Evolutionary conservation across 1,140 invertebrate genomes (phyloP), one percentile per base, ranked within the genome.

Genomic region (Penaeus indicus): DNA sequence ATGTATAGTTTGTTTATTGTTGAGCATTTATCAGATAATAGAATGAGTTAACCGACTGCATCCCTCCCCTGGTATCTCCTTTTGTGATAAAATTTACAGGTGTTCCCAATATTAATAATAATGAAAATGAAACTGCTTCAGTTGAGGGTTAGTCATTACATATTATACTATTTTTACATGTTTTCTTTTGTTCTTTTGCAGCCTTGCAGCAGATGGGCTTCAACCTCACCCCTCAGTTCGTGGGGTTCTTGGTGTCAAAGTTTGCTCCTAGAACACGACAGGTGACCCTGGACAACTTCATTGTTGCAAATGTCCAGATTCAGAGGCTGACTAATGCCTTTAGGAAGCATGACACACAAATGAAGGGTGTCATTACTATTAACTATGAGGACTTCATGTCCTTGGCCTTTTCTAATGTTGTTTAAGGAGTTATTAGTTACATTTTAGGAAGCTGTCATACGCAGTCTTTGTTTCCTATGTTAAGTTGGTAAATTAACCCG

Each of bases 141-240:
- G 11, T 5, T 0, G 54, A 54, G 42, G 25, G 67, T 60, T 47
- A 21, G 60, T 54, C 47, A 64, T 62, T 62, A 62, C 16, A 27
- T n/a, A 77, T 25, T 16, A 75, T 75, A 32, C 25, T 75, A 32
- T 75, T 75, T 27, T 27, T 32, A 75, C 42, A 25, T 27, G 25
- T 32, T 27, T 42, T 75, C 79, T 38, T n/a, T 22, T n/a, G 61
- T 0, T 75, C 10, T 75, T 42, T 91, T 91, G 92, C 94, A 95
- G 97, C 97, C 32, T 94, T 97, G 60, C 93, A 94, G 42, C 96
- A 96, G 94, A 97, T 98, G 97, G 97, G 97, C n/a, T 98, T 97
- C 91, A 94, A 95, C 69, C 95, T 98, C 88, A 94, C 95, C 38
- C 95, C 95, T 11, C 95, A 97, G 61, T 98, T 98, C 92, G 94